phyloP scores from a whole-genome alignment of 1,140 invertebrate genomes.

The Drosophila micromelanica region DNA sequence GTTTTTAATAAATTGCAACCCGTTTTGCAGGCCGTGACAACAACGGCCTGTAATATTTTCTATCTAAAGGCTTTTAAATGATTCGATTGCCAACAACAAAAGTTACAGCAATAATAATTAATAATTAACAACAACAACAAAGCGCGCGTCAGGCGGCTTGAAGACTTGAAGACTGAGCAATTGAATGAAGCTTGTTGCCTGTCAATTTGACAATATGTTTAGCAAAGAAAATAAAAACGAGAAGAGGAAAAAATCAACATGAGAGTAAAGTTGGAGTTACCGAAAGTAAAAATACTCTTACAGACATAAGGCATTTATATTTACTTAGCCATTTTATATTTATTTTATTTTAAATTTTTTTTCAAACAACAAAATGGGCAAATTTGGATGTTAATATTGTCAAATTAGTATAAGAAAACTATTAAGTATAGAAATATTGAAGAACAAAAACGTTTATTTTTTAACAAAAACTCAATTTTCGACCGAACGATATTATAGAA shows the following conservation, averaged over 20 bases:
- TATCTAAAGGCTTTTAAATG: constrained; percentile 19
- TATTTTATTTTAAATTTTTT: no score
- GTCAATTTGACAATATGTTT: constrained; percentile 74
- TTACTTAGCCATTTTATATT: no score
- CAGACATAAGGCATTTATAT: no score
- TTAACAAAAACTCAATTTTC: no score
- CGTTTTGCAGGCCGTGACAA: constrained; percentile 33
- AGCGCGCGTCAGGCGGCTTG: background rate
- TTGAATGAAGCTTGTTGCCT: constrained; percentile 70
- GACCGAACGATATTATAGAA: no score
- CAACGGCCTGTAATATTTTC: background rate
- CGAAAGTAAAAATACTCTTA: background rate
- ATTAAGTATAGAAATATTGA: background rate
- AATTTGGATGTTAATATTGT: no score
- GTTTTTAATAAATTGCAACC: constrained; percentile 45
- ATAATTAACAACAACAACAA: constrained; percentile 48
- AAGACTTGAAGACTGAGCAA: constrained; percentile 45
- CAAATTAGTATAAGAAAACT: no score
- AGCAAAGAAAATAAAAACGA: constrained; percentile 23
- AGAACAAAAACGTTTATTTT: background rate
- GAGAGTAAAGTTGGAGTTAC: background rate
- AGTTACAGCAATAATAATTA: constrained; percentile 43
- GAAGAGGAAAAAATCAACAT: constrained; percentile 22
- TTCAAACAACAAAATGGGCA: no score
- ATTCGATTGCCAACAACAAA: constrained; percentile 15